phyloP scores from a whole-genome alignment of 2,113 vertebrate genomes.

The Pleuronectes platessa region DNA sequence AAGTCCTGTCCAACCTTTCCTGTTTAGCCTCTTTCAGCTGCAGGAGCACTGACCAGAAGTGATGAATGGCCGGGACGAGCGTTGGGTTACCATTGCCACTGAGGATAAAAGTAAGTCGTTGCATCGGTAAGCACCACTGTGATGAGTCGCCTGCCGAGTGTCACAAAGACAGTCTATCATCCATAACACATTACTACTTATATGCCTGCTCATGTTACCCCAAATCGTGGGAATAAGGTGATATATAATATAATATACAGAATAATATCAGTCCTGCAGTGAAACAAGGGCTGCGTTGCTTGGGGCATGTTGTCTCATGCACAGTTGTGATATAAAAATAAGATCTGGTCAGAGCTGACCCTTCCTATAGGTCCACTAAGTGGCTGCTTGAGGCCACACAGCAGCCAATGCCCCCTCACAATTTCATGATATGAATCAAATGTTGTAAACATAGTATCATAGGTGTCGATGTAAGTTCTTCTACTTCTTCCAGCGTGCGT shows the following conservation, averaged over 20 bases:
- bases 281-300: too few relatives aligned
- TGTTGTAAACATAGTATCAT: too few relatives aligned
- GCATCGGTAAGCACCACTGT: background rate
- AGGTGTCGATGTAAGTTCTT: too few relatives aligned
- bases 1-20: background rate
- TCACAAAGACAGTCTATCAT: background rate
- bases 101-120: conserved; percentile 20
- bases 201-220: too few relatives aligned
- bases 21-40: background rate
- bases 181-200: background rate
- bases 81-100: background rate
- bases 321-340: background rate
- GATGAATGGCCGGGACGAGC: conserved; percentile 19
- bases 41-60: conserved; percentile 9
- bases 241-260: background rate
- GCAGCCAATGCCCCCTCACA: too few relatives aligned
- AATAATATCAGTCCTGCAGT: too few relatives aligned
- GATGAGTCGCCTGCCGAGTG: background rate
- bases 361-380: too few relatives aligned
- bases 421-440: too few relatives aligned
- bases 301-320: background rate
- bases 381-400: too few relatives aligned
- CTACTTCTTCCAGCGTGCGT: too few relatives aligned
- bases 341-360: too few relatives aligned
- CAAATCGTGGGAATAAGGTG: background rate